phyloP scores from a whole-genome alignment of 2,113 vertebrate species.

The Eurystomus gularis region DNA sequence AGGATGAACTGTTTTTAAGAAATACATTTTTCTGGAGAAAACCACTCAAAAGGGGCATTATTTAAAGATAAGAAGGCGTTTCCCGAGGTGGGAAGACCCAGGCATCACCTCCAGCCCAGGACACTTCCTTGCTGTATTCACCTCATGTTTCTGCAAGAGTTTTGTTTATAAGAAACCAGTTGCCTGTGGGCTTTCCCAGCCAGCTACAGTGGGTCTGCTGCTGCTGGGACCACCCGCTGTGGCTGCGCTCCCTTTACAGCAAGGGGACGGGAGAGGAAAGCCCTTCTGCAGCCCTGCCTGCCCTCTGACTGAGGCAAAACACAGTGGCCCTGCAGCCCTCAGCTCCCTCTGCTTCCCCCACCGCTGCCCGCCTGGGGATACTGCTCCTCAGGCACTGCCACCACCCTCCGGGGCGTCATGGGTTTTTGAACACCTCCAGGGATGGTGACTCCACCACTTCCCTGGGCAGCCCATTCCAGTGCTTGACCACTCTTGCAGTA shows the following conservation, averaged over 20 bases:
- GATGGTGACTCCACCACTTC: too few relatives aligned
- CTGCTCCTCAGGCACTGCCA: not conserved
- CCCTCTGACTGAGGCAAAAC: not conserved
- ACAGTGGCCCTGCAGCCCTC: too few relatives aligned
- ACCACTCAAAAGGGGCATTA: not conserved
- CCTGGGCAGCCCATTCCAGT: too few relatives aligned
- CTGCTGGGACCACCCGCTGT: too few relatives aligned
- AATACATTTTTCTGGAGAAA: not conserved
- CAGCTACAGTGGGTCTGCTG: accelerated
- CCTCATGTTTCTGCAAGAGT: not conserved
- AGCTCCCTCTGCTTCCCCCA: too few relatives aligned
- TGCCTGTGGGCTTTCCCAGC: not conserved
- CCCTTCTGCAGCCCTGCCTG: not conserved
- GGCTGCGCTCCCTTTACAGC: not conserved
- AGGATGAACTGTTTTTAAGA: not conserved
- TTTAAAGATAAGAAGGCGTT: not conserved
- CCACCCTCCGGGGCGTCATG: not conserved
- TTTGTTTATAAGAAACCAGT: not conserved
- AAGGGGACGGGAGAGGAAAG: not conserved
- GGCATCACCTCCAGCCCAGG: not conserved
- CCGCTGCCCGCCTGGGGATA: not conserved
- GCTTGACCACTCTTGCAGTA: too few relatives aligned
- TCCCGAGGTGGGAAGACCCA: not conserved
- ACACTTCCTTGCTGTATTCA: accelerated
- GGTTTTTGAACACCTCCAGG: too few relatives aligned